Conservation (phyloP, 2,888 invertebrate genomes). For the Pheosia tremula region DNA sequence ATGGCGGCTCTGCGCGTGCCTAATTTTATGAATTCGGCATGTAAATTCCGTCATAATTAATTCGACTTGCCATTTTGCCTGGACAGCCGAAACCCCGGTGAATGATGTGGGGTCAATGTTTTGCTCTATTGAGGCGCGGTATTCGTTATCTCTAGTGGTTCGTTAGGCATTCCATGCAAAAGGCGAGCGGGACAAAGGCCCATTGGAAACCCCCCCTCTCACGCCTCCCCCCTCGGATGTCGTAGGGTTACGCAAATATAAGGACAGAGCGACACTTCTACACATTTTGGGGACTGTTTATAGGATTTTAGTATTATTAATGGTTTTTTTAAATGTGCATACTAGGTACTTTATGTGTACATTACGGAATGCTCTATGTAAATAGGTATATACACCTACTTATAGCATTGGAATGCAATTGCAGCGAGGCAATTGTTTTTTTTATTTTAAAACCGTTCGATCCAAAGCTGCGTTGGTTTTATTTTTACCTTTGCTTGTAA, state of each 20-base stretch:
- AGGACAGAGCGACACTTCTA: slow-evolving; percentile 6
- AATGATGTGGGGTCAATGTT: slow-evolving; percentile 21
- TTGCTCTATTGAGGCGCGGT: slow-evolving; percentile 25
- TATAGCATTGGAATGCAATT: neutral
- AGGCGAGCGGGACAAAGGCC: slow-evolving; percentile 42
- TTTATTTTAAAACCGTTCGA: neutral
- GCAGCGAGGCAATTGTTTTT: neutral
- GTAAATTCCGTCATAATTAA: neutral
- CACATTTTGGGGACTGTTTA: no score
- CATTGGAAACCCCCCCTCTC: no score
- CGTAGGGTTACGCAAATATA: slow-evolving; percentile 33
- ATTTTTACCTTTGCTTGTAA: slow-evolving; percentile 6
- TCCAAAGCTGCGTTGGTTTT: neutral
- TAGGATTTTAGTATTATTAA: no score
- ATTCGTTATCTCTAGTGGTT: slow-evolving; percentile 65
- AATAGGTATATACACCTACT: no score
- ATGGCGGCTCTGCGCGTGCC: no score
- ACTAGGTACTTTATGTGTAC: no score
- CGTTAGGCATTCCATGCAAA: slow-evolving; percentile 56
- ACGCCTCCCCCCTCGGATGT: slow-evolving; percentile 36
- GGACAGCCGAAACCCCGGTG: slow-evolving; percentile 7
- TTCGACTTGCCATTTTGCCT: neutral
- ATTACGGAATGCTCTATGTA: no score
- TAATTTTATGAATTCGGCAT: no score
- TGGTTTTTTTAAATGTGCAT: no score